These are phyloP conservation scores for Coleophora deauratella DNA, from an alignment of 2,888 invertebrate genomes.

Conservation along the genomic window DNA sequence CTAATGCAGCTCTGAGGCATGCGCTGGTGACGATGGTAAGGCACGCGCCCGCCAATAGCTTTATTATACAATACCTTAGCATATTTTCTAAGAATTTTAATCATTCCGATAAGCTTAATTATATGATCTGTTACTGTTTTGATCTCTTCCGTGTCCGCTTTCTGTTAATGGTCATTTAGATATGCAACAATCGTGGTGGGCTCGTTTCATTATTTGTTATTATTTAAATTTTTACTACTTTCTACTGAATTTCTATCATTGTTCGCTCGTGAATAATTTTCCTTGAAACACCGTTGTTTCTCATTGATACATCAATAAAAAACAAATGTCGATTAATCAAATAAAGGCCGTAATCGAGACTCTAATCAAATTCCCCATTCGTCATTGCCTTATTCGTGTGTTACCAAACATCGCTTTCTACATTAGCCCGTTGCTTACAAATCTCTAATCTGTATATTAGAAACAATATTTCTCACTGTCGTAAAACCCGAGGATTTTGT, in stretches of 20 bases:
- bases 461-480: constrained; percentile 59
- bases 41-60: constrained; percentile 54
- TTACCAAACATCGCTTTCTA: constrained; percentile 46
- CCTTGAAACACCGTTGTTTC: not conserved
- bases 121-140: constrained; percentile 46
- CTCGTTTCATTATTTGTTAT: constrained; percentile 36
- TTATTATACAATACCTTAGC: constrained; percentile 54
- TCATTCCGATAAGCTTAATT: constrained; percentile 55
- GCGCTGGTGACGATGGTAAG: constrained; percentile 22
- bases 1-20: constrained; percentile 34
- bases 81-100: constrained; percentile 47
- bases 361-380: constrained; percentile 39
- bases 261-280: constrained; percentile 14
- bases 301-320: constrained; percentile 5
- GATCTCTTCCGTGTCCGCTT: constrained; percentile 49
- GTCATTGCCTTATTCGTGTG: constrained; percentile 31
- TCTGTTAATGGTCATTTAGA: constrained; percentile 35
- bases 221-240: constrained; percentile 28
- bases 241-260: constrained; percentile 16
- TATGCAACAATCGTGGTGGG: constrained; percentile 40
- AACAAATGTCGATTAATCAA: constrained; percentile 11
- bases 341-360: constrained; percentile 25
- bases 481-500: constrained; percentile 51
- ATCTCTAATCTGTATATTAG: constrained; percentile 54
- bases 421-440: constrained; percentile 35